Percentiles rank a stretch among this genome's conserved stretches.
Evolutionary conservation across 2,888 invertebrate species (phyloP).

Genomic region (Caenorhabditis virilis): DNA sequence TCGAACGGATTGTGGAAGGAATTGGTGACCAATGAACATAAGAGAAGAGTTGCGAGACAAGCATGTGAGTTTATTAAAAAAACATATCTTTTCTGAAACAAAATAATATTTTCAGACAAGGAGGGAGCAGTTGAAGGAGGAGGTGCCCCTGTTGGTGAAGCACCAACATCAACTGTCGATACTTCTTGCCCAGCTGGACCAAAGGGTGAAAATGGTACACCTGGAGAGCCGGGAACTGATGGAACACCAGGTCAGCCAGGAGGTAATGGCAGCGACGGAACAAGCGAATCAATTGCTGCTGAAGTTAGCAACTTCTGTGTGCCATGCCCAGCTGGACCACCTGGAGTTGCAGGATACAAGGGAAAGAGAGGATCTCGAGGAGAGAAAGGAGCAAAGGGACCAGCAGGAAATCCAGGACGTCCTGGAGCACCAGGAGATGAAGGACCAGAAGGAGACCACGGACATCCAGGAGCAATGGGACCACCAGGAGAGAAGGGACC

Average conservation of each 20-base stretch:
- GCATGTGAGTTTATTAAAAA: slow-evolving; percentile 40
- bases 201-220: slow-evolving; percentile 48
- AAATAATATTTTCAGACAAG: slow-evolving; percentile 27
- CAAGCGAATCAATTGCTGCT: slow-evolving; percentile 7
- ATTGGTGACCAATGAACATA: slow-evolving; percentile 19
- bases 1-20: slow-evolving; percentile 61
- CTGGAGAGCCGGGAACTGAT: slow-evolving; percentile 50
- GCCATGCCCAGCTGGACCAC: slow-evolving; percentile 62
- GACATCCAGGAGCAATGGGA: slow-evolving; percentile 59
- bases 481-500: slow-evolving; percentile 55
- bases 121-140: slow-evolving; percentile 20
- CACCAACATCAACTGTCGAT: too few species aligned
- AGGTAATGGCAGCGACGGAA: slow-evolving; percentile 33
- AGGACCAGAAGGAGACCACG: slow-evolving; percentile 63
- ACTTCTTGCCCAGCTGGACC: slow-evolving; percentile 53
- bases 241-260: slow-evolving; percentile 45
- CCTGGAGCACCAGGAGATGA: slow-evolving; percentile 60
- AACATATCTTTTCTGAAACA: background rate
- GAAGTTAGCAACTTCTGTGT: slow-evolving; percentile 41
- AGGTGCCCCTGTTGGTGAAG: slow-evolving; percentile 13
- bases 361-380: slow-evolving; percentile 64
- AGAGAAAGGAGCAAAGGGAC: slow-evolving; percentile 58
- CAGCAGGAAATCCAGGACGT: slow-evolving; percentile 53
- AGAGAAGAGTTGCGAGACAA: slow-evolving; percentile 44
- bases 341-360: slow-evolving; percentile 63